Evolutionary conservation across 2,797 vertebrate species (phyloP), one percentile per base, ranked within the genome.

Genomic region (Amblyopsis hoosieri): DNA sequence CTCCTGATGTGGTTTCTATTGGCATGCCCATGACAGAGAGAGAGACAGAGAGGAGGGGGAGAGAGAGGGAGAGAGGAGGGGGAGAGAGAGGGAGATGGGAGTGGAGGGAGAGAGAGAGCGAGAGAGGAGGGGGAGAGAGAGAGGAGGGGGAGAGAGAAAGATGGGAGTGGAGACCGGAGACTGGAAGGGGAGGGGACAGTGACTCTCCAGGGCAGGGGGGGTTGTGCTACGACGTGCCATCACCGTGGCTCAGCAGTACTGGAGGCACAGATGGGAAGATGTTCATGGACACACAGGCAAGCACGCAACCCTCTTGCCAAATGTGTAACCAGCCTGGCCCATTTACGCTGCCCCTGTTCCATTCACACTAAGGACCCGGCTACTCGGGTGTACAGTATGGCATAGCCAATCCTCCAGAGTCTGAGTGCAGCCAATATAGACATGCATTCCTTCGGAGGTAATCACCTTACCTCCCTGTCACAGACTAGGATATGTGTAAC

Each of bases 261-360:
- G 57, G 72, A 83, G 78, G 75, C 83, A 84, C 84, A 91, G 87
- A 90, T 88, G 86, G 87, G 84, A 76, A 64, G 76, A 78, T 82
- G 70, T 87, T 86, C 79, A 78, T 78, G 64, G 63, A 76, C 54
- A 49, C 57, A 67, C 48, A 62, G 29, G 66, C 64, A 70, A 72
- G 70, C 72, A 60, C 69, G 45, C 9, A 12, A 12, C 52, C 47
- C 45, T 13, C 37, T 23, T 17, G 37, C 8, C 33, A 57, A 51
- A 61, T 79, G 80, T 72, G 45, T 61, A 47, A 59, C 50, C 37
- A 2, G 37, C 47, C 33, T 45, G 37, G 4, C 50, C 53, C 64
- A 76, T 71, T 29, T 48, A 69, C 9, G 31, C 23, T 54, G 19
- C 73, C 81, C 23, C 68, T 67, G 48, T 64, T 62, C 69, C 67